Evolutionary conservation across 1,140 invertebrate genomes (phyloP), one percentile per base, ranked within the genome.

Genomic region (Neodiprion lecontei): DNA sequence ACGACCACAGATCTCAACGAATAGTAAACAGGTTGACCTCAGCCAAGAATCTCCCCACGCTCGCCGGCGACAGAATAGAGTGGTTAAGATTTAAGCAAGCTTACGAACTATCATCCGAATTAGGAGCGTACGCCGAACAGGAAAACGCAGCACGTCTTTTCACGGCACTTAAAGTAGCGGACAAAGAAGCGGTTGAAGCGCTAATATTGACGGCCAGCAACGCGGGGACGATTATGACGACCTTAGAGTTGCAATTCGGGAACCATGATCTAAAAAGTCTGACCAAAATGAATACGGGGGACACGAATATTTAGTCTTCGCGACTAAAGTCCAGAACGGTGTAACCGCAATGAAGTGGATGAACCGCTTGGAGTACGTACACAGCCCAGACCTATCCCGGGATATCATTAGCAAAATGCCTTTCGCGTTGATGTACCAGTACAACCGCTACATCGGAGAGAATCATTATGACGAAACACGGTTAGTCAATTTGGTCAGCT

Each of bases 241-340:
- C 49, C 1, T 28, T 78, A n/a, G 28, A 74, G 23, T 23, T 75
- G 0, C 73, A 49, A 5, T 78, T 78, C 23, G 77, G 76, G 14
- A 75, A 75, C 28, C 71, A 70, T 0, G 72, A 70, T 21, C n/a
- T 71, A 47, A 40, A 48, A 17, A 23, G 50, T 4, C 14, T 75
- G 21, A 69, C 9, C 9, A 71, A 7, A 1, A 4, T 75, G 12
- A 23, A 47, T 48, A 11, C 8, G 61, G 48, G 69, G 49, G 1
- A 8, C 5, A 71, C 67, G n/a, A 67, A 28, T 17, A 9, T 75
- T 47, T 47, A 23, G 2, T n/a, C 10, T 53, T 69, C 47, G 73
- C 68, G 14, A 40, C 68, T 10, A 66, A 65, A 40, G 12, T 74
- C 0, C 28, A 67, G 53, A 75, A 72, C 47, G 47, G n/a, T 1